A percentile compares a stretch with the other conserved stretches of the same genome.
These are phyloP conservation scores for Callionymus lyra DNA, from an alignment of 2,113 vertebrate genomes.

Conservation along the genomic window DNA sequence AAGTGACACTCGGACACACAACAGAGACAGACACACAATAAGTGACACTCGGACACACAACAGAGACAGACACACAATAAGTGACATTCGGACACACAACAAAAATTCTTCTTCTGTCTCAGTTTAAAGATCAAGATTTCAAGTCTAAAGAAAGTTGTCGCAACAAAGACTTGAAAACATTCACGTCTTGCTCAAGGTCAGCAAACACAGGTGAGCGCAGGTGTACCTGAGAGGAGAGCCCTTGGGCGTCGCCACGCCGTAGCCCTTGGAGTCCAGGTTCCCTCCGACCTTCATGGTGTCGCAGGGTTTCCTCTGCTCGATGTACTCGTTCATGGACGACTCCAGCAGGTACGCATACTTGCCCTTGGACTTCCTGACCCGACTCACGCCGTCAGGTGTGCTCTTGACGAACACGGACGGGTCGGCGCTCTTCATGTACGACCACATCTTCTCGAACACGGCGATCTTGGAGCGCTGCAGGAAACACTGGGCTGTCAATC, in stretches of 20 bases:
- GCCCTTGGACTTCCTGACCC: conserved; percentile 92
- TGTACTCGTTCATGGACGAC: conserved; percentile 98
- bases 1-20: conserved; percentile 6
- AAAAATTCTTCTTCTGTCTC: too few relatives aligned
- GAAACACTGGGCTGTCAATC: too few relatives aligned
- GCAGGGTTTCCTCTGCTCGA: conserved; percentile 93
- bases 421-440: conserved; percentile 93
- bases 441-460: conserved; percentile 99
- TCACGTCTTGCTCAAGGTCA: too few relatives aligned
- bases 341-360: conserved; percentile 97
- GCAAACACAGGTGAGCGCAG: too few relatives aligned
- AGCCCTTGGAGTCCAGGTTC: conserved; percentile 98
- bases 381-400: conserved; percentile 84
- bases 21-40: too few relatives aligned
- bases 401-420: conserved; percentile 91
- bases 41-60: neutral
- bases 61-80: too few relatives aligned
- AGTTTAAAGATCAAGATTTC: too few relatives aligned
- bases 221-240: conserved; percentile 87
- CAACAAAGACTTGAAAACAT: too few relatives aligned
- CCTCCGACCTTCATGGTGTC: conserved; percentile 99
- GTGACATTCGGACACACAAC: too few relatives aligned
- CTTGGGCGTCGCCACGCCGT: conserved; percentile 96
- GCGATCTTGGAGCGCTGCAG: conserved; percentile 90
- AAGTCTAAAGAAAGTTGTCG: too few relatives aligned